Evolutionary conservation across 1,140 invertebrate genomes (phyloP).

Genomic region (Mycetomoellerius zeteki): DNA sequence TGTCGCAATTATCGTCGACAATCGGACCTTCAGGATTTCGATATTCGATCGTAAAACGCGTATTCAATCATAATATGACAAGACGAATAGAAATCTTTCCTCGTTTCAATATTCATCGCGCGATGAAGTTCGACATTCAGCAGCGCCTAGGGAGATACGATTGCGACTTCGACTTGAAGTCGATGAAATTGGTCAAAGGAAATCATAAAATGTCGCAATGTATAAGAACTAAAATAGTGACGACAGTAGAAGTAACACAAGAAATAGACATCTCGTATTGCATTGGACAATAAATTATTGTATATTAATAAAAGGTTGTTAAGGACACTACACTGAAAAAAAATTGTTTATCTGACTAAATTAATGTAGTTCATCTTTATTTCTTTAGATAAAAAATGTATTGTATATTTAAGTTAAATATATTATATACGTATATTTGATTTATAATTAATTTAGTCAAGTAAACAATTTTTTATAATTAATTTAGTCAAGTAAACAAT

Average conservation of each 20-base stretch:
- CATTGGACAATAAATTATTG: background rate
- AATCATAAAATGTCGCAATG: background rate
- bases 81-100: background rate
- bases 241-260: background rate
- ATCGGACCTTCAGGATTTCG: background rate
- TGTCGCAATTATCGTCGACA: background rate
- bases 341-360: no score
- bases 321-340: no score
- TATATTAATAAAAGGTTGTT: background rate
- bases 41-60: background rate
- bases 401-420: no score
- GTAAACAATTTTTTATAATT: no score
- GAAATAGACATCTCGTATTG: background rate
- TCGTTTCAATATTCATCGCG: conserved; percentile 45
- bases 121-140: background rate
- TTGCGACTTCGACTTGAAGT: background rate
- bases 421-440: no score
- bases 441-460: no score
- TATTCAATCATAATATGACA: background rate
- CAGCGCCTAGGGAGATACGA: background rate
- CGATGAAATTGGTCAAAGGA: conserved; percentile 24
- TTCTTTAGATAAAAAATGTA: no score
- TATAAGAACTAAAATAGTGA: background rate
- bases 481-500: no score
- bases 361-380: no score